A percentile compares a stretch with the other conserved stretches of the same genome.
Evolutionary conservation across 2,797 vertebrate species (phyloP).

Genomic region (Thripadectes ignobilis): DNA sequence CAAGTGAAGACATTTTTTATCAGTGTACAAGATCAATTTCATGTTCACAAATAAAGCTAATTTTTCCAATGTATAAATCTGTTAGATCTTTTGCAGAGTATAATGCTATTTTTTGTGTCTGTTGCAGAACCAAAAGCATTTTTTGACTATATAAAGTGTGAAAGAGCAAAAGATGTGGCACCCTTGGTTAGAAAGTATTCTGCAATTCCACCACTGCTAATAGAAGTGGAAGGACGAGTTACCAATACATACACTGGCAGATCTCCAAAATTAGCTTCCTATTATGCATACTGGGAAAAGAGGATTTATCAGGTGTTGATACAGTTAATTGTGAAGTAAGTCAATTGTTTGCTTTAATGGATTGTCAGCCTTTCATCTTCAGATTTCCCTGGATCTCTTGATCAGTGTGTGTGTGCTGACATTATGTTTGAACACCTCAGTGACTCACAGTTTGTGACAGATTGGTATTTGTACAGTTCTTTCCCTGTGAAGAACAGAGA

Average conservation of each 20-base stretch:
- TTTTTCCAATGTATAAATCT: not conserved
- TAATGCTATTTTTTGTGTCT: not conserved
- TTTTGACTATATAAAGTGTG: constrained; percentile 83
- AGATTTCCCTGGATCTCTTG: not conserved
- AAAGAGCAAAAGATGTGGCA: constrained; percentile 79
- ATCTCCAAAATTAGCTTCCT: constrained; percentile 81
- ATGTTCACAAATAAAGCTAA: not conserved
- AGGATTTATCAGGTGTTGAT: constrained; percentile 83
- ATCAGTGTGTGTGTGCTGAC: not conserved
- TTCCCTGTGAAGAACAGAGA: not conserved
- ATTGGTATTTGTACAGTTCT: not conserved
- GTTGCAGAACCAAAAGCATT: constrained; percentile 87
- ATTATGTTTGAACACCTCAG: not conserved
- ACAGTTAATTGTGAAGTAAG: constrained; percentile 89
- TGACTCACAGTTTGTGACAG: not conserved
- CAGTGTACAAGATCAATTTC: not conserved
- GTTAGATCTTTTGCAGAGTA: not conserved
- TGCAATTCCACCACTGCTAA: constrained; percentile 86
- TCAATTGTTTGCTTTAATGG: not conserved
- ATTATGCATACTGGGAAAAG: constrained; percentile 90
- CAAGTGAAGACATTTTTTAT: not conserved
- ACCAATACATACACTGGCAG: constrained; percentile 85
- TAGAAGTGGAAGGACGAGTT: constrained; percentile 85
- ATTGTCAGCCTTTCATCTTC: not conserved
- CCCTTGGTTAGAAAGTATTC: constrained; percentile 82